Evolutionary conservation across 2,113 vertebrate species (phyloP).

Genomic region (Gallinago jamesoni): DNA sequence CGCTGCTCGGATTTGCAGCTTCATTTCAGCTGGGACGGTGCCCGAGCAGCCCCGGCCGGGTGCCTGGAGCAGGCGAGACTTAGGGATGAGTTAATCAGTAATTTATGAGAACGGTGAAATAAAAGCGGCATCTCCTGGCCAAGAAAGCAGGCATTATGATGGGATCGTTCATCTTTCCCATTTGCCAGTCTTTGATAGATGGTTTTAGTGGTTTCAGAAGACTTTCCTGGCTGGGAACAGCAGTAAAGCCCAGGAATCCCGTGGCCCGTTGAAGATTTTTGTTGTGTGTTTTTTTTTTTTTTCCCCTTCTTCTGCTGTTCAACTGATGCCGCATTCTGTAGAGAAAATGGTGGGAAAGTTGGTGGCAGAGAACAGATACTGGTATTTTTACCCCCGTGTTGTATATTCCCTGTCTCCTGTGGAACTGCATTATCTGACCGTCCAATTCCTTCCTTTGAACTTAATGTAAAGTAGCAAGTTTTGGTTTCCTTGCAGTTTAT

Average conservation of each 20-base stretch:
- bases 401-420: fast-evolving
- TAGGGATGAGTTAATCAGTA: not conserved
- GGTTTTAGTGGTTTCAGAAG: not conserved
- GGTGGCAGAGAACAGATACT: fast-evolving
- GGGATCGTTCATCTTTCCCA: fast-evolving
- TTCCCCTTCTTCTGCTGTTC: not conserved
- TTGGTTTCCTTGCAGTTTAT: not conserved
- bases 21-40: slow-evolving; percentile 24
- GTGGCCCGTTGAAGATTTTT: not conserved
- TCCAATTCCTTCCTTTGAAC: not conserved
- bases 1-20: not conserved
- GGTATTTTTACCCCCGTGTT: not conserved
- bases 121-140: not conserved
- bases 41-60: not conserved
- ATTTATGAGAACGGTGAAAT: not conserved
- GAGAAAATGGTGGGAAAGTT: not conserved
- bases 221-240: not conserved
- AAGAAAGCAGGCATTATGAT: not conserved
- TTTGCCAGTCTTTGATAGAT: not conserved
- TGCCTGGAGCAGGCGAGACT: not conserved
- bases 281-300: not conserved
- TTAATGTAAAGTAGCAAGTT: not conserved
- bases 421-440: fast-evolving
- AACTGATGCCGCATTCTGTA: fast-evolving
- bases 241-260: not conserved